Base-by-base conservation (phyloP, 2,797 vertebrate species). In the Liparis tanakae region DNA sequence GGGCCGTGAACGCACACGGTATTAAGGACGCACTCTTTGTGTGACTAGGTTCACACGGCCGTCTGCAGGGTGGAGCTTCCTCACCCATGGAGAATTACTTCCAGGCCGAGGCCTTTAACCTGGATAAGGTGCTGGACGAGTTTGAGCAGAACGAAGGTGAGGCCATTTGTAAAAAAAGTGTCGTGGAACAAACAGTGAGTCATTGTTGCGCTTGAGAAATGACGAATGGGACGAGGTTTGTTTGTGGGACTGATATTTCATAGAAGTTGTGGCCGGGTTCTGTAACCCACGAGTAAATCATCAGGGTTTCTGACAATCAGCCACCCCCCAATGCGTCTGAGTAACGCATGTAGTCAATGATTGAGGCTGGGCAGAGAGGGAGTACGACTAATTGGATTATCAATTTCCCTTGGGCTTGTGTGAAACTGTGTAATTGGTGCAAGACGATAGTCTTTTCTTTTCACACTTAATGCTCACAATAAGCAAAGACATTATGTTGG, bases 61-160 rank as follows among this genome's bases (percentile, higher is more conserved):
- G 82, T 88, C 67, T 76, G 83, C 91, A 92, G 92, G 88, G 93
- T 94, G 95, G 94, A 91, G 94, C 94, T 95, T 96, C 88, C 91
- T 97, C 93, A 98, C 96, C 89, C 96, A 99, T 99, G 98, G 98
- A 99, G 97, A 99, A 99, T 96, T 99, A 99, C 91, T 99, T 99
- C 93, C 98, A 99, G 96, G 96, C 97, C 92, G 98, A 99, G 94
- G 97, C 97, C 90, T 99, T 97, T 93, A 99, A 99, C 96, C 96
- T 99, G 93, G 98, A 99, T 94, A 99, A 98, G 95, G 98, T 99
- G 91, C 96, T 99, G 95, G 98, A 99, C 73, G 98, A 99, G 91
- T 99, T 99, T 85, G 98, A 99, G 93, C 96, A 98, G 95, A 98
- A 99, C 67, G 97, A 98, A 98, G 98, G 98, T 99, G 88, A 94